These are phyloP conservation scores for Procambarus clarkii DNA, from an alignment of 1,140 invertebrate genomes.

Conservation along the genomic window DNA sequence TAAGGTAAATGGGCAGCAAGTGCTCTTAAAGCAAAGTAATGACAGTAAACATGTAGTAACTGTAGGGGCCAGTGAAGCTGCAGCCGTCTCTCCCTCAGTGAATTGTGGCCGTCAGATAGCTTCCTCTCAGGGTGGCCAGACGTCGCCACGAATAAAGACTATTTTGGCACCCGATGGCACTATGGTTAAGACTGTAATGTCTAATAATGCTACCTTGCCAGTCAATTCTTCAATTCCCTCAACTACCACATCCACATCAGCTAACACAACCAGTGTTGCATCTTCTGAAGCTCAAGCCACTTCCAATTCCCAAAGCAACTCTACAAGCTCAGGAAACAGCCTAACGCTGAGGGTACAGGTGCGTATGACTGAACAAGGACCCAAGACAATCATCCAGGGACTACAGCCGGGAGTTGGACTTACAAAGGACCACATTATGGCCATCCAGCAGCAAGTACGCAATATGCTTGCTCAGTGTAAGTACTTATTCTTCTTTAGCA, in stretches of 20 bases:
- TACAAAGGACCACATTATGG: conserved; percentile 72
- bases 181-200: conserved; percentile 61
- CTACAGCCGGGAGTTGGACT: conserved; percentile 65
- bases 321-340: conserved; percentile 30
- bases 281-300: neutral
- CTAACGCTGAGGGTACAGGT: conserved; percentile 67
- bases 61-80: conserved; percentile 59
- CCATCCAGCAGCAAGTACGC: conserved; percentile 71
- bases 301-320: conserved; percentile 1
- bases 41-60: conserved; percentile 60
- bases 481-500: too few species aligned
- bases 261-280: neutral
- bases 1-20: conserved; percentile 71
- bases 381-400: conserved; percentile 70
- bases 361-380: conserved; percentile 72
- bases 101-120: neutral
- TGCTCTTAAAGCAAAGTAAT: conserved; percentile 43
- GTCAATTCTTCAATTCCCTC: neutral
- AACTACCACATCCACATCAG: conserved; percentile 73
- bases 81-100: neutral
- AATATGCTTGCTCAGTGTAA: conserved; percentile 71
- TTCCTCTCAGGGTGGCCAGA: conserved; percentile 25
- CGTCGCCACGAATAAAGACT: conserved; percentile 53
- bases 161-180: conserved; percentile 60
- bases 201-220: conserved; percentile 64